Percentiles rank a stretch among this genome's conserved stretches.
These are phyloP conservation scores for Danio kyathit DNA, from an alignment of 2,797 vertebrate genomes.

Conservation along the genomic window DNA sequence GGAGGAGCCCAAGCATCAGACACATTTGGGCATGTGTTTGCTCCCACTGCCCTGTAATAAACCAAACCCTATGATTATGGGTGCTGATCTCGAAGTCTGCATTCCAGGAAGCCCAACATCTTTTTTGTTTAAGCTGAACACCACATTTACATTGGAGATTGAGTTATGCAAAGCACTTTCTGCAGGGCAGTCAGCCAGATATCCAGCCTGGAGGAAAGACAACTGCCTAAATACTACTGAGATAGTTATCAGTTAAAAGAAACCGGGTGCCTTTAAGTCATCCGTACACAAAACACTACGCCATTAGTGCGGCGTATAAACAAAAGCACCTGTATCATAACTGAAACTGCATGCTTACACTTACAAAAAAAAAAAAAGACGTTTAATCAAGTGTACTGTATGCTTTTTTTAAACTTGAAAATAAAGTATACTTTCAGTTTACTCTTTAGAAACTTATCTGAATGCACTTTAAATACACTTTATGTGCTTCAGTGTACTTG, in stretches of 20 bases:
- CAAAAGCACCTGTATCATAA: slow-evolving; percentile 22
- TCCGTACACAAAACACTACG: slow-evolving; percentile 7
- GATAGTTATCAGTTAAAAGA: slow-evolving; percentile 32
- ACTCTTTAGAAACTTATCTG: too few species aligned
- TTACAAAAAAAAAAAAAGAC: neutral
- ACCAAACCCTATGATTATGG: slow-evolving; percentile 73
- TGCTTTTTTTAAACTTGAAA: too few species aligned
- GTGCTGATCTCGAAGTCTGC: slow-evolving; percentile 62
- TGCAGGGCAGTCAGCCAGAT: slow-evolving; percentile 8
- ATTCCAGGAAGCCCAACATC: neutral
- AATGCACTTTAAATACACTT: too few species aligned
- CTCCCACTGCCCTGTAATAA: slow-evolving; percentile 68
- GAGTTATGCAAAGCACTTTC: slow-evolving; percentile 25
- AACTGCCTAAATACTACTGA: slow-evolving; percentile 54
- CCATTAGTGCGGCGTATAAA: slow-evolving; percentile 15
- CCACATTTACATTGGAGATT: slow-evolving; percentile 8
- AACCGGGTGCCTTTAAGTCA: slow-evolving; percentile 19
- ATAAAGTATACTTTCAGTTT: too few species aligned
- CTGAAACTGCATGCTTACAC: neutral
- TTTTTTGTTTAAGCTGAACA: slow-evolving; percentile 5
- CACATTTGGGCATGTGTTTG: slow-evolving; percentile 65
- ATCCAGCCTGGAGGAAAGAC: slow-evolving; percentile 54
- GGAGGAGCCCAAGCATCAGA: slow-evolving; percentile 65
- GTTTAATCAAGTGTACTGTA: too few species aligned
- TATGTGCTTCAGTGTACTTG: too few species aligned